Percentiles rank a stretch among this genome's conserved stretches.
phyloP scores from a whole-genome alignment of 2,888 invertebrate genomes.

The Catocala sponsa region DNA sequence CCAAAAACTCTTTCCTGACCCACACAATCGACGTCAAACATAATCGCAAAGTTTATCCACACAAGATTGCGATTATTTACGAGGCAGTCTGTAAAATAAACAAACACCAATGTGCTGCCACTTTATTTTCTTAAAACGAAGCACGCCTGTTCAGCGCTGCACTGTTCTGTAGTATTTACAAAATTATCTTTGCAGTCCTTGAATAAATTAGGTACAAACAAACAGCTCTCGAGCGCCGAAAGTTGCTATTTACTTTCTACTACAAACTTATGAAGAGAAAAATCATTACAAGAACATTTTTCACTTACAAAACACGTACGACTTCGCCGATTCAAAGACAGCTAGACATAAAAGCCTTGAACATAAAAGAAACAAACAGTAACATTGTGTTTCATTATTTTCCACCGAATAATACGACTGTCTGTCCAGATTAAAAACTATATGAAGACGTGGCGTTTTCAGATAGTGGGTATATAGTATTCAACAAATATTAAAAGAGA shows the following conservation, averaged over 20 bases:
- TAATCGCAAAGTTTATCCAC: no score
- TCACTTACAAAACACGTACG: not conserved
- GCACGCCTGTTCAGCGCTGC: conserved; percentile 1
- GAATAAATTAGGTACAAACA: conserved; percentile 10
- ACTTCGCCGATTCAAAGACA: not conserved
- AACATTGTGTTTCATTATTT: not conserved
- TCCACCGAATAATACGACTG: conserved; percentile 14
- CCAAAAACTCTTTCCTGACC: no score
- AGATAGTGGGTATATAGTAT: conserved; percentile 44
- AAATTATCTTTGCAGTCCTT: conserved; percentile 5
- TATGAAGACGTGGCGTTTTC: conserved; percentile 29
- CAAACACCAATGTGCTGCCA: not conserved
- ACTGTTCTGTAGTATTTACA: conserved; percentile 3
- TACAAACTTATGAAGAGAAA: no score
- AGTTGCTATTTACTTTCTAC: no score
- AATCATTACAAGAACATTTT: no score
- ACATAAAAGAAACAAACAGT: not conserved
- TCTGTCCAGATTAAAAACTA: conserved; percentile 34
- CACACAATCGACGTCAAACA: no score
- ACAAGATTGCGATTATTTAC: no score
- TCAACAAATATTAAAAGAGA: conserved; percentile 53
- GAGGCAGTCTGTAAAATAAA: no score
- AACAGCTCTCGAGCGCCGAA: not conserved
- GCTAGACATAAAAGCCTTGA: not conserved
- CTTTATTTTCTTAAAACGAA: not conserved